Conservation (phyloP, 2,888 invertebrate species). For the Callyntrura guangdongensis region DNA sequence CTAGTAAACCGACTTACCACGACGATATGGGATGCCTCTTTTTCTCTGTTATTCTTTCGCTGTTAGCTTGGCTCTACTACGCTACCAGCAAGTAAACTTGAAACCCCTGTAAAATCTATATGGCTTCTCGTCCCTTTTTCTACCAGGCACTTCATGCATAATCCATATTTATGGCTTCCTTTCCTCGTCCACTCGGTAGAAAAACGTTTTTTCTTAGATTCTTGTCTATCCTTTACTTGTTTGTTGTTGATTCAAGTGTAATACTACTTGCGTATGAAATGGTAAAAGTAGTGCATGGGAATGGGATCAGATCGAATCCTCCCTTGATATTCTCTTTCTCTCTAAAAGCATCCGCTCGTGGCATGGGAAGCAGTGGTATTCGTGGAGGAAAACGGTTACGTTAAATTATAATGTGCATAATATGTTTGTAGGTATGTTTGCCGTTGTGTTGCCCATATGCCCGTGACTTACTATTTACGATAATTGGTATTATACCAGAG, state of each 20-base stretch:
- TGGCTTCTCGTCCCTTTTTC: neutral
- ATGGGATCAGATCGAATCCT: conserved; percentile 49
- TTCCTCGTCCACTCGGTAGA: conserved; percentile 27
- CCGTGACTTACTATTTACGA: neutral
- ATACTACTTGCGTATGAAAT: neutral
- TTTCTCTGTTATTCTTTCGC: neutral
- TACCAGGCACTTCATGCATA: neutral
- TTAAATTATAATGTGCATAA: neutral
- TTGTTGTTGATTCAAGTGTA: neutral
- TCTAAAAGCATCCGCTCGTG: conserved; percentile 1
- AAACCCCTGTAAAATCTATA: neutral
- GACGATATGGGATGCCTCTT: conserved; percentile 12
- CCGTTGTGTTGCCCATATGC: too few species aligned
- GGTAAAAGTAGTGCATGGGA: conserved; percentile 62
- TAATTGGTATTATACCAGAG: neutral
- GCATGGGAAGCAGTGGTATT: conserved; percentile 13
- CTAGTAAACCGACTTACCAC: conserved; percentile 19
- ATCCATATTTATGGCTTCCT: conserved; percentile 49
- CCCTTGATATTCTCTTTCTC: neutral
- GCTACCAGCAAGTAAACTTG: too few species aligned
- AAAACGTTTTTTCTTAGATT: neutral
- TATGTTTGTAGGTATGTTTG: neutral
- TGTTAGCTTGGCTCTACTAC: neutral
- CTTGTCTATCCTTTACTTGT: conserved; percentile 1
- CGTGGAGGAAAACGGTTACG: conserved; percentile 7